Percentiles rank a stretch among this genome's conserved stretches.
These are phyloP conservation scores for Spea multiplicata DNA, from an alignment of 2,113 vertebrate species.

Conservation along the genomic window DNA sequence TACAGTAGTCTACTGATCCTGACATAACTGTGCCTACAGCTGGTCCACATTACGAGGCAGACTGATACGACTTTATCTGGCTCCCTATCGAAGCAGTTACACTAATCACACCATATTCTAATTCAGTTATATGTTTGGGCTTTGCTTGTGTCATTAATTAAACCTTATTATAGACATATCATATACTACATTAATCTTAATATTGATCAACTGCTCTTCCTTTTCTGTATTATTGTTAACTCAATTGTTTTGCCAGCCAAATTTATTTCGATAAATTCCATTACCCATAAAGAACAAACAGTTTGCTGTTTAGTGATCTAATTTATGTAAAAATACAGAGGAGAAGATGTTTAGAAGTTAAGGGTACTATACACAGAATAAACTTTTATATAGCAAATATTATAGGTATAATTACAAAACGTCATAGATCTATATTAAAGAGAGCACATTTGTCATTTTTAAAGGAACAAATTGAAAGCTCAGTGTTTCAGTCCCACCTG, in stretches of 20 bases:
- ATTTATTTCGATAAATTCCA: not conserved
- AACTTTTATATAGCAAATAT: too few species aligned
- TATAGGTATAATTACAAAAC: too few species aligned
- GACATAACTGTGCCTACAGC: conserved; percentile 41
- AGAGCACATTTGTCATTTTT: too few species aligned
- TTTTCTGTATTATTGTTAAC: conserved; percentile 32
- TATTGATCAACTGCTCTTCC: conserved; percentile 21
- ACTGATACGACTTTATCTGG: conserved; percentile 33
- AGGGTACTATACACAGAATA: too few species aligned
- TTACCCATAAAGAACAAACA: not conserved
- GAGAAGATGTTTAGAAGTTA: too few species aligned
- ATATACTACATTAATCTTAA: conserved; percentile 4
- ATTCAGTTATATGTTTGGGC: conserved; percentile 26
- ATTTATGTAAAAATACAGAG: too few species aligned
- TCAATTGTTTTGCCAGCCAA: conserved; percentile 7
- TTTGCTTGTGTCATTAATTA: conserved; percentile 2
- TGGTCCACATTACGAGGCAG: conserved; percentile 35
- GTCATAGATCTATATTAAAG: too few species aligned
- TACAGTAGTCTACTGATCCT: conserved; percentile 41
- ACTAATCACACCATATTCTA: conserved; percentile 27
- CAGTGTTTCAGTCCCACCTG: too few species aligned
- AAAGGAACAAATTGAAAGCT: too few species aligned
- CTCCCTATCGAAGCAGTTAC: conserved; percentile 32
- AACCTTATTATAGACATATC: conserved; percentile 2
- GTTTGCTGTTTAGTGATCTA: not conserved